Evolutionary conservation across 2,888 invertebrate genomes (phyloP).

Genomic region (Drosophila birchii): DNA sequence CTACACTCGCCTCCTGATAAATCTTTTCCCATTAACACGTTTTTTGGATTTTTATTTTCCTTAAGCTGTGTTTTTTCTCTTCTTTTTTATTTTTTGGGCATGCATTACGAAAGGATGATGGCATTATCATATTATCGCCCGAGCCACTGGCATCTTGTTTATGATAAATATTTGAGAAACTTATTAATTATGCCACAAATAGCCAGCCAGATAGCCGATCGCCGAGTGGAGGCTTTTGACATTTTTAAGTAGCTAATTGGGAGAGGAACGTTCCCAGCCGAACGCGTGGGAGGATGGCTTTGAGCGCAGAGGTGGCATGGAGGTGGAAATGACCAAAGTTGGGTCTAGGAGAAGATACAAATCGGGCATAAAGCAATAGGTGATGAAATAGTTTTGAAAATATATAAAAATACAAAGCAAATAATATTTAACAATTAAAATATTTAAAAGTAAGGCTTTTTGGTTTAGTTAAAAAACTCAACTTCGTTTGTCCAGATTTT

Average conservation of each 20-base stretch:
- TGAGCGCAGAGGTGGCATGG: background rate
- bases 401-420: background rate
- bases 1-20: conserved; percentile 44
- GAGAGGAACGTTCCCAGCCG: conserved; percentile 33
- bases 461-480: too few species aligned
- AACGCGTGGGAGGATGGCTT: conserved; percentile 27
- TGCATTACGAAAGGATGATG: conserved; percentile 63
- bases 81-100: conserved; percentile 24
- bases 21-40: conserved; percentile 71
- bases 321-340: conserved; percentile 33
- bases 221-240: conserved; percentile 30
- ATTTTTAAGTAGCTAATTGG: conserved; percentile 73
- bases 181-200: conserved; percentile 79
- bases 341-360: conserved; percentile 13
- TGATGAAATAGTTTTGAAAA: background rate
- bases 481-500: too few species aligned
- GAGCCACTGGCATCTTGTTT: conserved; percentile 61
- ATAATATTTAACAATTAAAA: background rate
- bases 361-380: conserved; percentile 4
- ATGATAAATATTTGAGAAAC: conserved; percentile 75
- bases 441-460: too few species aligned
- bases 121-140: conserved; percentile 71
- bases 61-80: conserved; percentile 42
- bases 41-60: conserved; percentile 51
- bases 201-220: conserved; percentile 50